phyloP scores from a whole-genome alignment of 1,140 invertebrate genomes.

The Chrysomallon squamiferum region DNA sequence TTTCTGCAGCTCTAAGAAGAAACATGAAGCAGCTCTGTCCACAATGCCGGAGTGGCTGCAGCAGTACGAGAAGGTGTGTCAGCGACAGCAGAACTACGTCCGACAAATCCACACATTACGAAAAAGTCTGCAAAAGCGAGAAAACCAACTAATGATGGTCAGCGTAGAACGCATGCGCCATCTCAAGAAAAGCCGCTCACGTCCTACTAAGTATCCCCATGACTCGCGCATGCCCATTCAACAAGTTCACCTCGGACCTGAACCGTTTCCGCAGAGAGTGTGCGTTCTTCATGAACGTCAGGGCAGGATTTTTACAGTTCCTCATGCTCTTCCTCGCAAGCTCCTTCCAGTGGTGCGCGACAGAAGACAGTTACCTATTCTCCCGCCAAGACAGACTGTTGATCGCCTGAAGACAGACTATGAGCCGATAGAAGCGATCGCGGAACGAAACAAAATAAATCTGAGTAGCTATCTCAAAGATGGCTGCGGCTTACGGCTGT shows the following conservation, averaged over 20 bases:
- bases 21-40: neutral
- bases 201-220: slow-evolving; percentile 11
- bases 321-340: neutral
- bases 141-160: slow-evolving; percentile 23
- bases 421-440: slow-evolving; percentile 34
- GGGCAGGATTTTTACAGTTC: neutral
- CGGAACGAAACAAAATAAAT: slow-evolving; percentile 29
- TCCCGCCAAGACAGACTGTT: slow-evolving; percentile 12
- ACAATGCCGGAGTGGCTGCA: slow-evolving; percentile 30
- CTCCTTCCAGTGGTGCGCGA: neutral
- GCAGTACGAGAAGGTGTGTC: slow-evolving; percentile 28
- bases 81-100: slow-evolving; percentile 33
- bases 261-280: slow-evolving; percentile 22
- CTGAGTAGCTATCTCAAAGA: slow-evolving; percentile 11
- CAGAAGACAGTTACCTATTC: neutral
- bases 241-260: slow-evolving; percentile 12
- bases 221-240: slow-evolving; percentile 11
- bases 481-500: neutral
- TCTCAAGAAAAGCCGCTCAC: neutral
- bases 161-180: slow-evolving; percentile 28
- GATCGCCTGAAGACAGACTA: slow-evolving; percentile 36
- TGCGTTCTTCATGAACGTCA: slow-evolving; percentile 15
- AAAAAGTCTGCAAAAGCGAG: slow-evolving; percentile 17
- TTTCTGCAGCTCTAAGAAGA: too few relatives aligned
- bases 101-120: slow-evolving; percentile 23